Evolutionary conservation across 1,140 invertebrate species (phyloP).

Genomic region (Aphelenchoides besseyi): DNA sequence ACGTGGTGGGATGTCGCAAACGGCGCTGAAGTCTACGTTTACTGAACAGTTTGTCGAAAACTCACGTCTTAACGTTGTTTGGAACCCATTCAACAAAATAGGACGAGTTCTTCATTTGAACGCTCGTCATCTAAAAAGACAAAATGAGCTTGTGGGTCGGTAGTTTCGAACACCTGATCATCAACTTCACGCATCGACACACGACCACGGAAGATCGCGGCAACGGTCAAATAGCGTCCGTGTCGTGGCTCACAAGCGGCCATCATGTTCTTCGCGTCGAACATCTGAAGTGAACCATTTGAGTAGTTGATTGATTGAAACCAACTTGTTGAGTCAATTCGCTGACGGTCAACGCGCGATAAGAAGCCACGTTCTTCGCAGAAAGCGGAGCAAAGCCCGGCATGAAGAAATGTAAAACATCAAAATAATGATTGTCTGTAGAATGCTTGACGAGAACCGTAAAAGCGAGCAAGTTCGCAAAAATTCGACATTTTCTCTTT

Average conservation of each 20-base stretch:
- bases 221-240: slow-evolving; percentile 86
- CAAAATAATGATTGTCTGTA: too few species aligned
- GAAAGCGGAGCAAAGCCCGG: slow-evolving; percentile 89
- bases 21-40: slow-evolving; percentile 39
- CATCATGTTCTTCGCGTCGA: slow-evolving; percentile 80
- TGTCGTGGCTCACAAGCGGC: slow-evolving; percentile 79
- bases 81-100: slow-evolving; percentile 64
- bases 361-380: slow-evolving; percentile 73
- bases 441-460: too few species aligned
- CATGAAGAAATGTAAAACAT: slow-evolving; percentile 98
- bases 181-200: slow-evolving; percentile 78
- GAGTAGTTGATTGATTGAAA: slow-evolving; percentile 7
- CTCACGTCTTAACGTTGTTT: slow-evolving; percentile 61
- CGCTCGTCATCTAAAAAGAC: slow-evolving; percentile 54
- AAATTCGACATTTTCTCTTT: too few species aligned
- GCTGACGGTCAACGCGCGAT: slow-evolving; percentile 80
- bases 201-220: slow-evolving; percentile 83
- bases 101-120: slow-evolving; percentile 62
- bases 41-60: neutral
- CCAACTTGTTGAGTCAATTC: neutral
- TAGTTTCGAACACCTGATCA: slow-evolving; percentile 40
- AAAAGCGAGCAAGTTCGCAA: too few species aligned
- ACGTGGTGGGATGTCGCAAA: slow-evolving; percentile 66
- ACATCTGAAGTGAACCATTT: slow-evolving; percentile 73
- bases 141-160: neutral